Conservation (phyloP, 2,113 vertebrate genomes). For the Nibea albiflora region DNA sequence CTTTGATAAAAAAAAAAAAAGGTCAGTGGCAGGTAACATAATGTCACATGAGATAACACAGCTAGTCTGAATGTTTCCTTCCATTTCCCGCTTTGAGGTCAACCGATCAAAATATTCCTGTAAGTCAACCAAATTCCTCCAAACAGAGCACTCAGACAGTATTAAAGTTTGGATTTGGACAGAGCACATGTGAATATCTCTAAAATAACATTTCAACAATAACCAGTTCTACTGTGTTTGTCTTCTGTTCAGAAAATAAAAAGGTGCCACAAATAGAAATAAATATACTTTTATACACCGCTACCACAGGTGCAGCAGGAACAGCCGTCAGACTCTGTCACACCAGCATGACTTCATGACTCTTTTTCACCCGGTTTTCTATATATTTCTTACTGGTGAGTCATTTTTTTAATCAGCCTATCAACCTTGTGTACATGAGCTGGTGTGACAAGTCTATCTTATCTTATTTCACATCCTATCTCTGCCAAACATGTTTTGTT, state of each 20-base stretch:
- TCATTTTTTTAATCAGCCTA: no score
- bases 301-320: no score
- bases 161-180: neutral
- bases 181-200: neutral
- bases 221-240: neutral
- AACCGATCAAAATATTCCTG: neutral
- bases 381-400: no score
- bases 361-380: no score
- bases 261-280: neutral
- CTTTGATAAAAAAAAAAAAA: conserved; percentile 89
- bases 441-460: no score
- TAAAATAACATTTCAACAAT: neutral
- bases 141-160: neutral
- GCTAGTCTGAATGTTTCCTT: conserved; percentile 15
- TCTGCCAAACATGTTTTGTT: neutral
- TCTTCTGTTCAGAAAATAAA: no score
- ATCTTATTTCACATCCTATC: neutral
- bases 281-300: neutral
- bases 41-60: conserved; percentile 65
- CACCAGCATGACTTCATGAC: no score
- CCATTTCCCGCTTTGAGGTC: neutral
- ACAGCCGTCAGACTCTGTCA: no score
- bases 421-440: no score
- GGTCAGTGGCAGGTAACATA: conserved; percentile 91
- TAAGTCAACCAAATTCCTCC: neutral